Conservation (phyloP, 2,797 vertebrate genomes). For the Rhincodon typus region DNA sequence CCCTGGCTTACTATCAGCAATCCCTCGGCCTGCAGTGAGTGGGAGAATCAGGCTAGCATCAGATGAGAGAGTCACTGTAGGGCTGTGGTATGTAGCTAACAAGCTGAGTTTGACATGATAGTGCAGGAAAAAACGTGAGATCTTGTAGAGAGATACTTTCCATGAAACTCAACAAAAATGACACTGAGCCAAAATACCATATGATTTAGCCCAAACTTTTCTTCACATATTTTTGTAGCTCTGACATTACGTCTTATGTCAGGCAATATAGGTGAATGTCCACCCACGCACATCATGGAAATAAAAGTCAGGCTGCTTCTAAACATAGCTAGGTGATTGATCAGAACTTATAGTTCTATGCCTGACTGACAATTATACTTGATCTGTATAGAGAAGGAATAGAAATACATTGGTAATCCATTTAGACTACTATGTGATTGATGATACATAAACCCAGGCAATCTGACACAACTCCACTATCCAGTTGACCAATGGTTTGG, state of each 20-base stretch:
- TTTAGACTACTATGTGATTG: neutral
- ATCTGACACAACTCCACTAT: neutral
- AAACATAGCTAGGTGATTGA: neutral
- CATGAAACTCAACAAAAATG: too few species aligned
- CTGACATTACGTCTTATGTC: neutral
- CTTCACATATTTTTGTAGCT: neutral
- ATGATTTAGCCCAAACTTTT: too few species aligned
- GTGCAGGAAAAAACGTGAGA: too few species aligned
- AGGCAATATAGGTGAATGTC: neutral
- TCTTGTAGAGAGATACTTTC: too few species aligned
- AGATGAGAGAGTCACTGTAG: too few species aligned
- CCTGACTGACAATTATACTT: neutral
- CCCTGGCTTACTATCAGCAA: too few species aligned
- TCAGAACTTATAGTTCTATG: neutral
- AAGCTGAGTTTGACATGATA: too few species aligned
- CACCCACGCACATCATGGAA: neutral
- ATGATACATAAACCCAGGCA: neutral
- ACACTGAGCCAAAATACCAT: too few species aligned
- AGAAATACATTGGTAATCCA: neutral
- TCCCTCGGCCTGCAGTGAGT: too few species aligned
- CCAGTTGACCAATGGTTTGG: neutral
- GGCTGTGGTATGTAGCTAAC: too few species aligned
- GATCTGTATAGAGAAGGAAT: neutral
- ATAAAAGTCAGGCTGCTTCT: neutral
- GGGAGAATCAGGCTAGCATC: too few species aligned